Conservation (phyloP, 2,888 invertebrate species). For the Girardia tigrina region DNA sequence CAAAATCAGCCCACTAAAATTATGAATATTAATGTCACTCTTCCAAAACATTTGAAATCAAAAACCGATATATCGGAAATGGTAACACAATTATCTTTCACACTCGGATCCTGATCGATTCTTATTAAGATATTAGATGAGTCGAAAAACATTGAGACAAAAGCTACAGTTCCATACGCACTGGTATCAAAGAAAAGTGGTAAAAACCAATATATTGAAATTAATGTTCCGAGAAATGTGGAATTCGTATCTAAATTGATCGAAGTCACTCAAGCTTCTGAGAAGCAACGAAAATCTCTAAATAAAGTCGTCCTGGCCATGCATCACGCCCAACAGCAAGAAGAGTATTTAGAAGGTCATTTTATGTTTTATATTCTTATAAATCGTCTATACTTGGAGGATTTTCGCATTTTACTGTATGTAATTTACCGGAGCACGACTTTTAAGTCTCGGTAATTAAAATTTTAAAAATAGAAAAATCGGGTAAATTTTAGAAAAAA, state of each 20-base stretch:
- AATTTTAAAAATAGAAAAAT: no score
- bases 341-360: constrained; percentile 9
- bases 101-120: background rate
- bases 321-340: constrained; percentile 14
- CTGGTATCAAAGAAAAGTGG: background rate
- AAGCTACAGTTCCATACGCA: background rate
- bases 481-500: no score
- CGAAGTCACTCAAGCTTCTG: background rate
- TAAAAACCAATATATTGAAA: constrained; percentile 12
- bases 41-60: background rate
- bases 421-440: no score
- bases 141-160: background rate
- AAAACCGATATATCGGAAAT: constrained; percentile 1
- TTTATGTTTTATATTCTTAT: no score
- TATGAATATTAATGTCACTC: background rate
- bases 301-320: constrained; percentile 5
- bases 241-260: background rate
- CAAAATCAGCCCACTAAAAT: constrained; percentile 4
- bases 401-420: no score
- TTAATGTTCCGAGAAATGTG: background rate
- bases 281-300: background rate
- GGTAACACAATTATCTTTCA: background rate
- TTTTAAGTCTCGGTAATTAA: no score
- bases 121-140: background rate
- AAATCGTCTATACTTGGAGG: no score